phyloP scores from a whole-genome alignment of 2,113 vertebrate genomes.

The Felis chaus region DNA sequence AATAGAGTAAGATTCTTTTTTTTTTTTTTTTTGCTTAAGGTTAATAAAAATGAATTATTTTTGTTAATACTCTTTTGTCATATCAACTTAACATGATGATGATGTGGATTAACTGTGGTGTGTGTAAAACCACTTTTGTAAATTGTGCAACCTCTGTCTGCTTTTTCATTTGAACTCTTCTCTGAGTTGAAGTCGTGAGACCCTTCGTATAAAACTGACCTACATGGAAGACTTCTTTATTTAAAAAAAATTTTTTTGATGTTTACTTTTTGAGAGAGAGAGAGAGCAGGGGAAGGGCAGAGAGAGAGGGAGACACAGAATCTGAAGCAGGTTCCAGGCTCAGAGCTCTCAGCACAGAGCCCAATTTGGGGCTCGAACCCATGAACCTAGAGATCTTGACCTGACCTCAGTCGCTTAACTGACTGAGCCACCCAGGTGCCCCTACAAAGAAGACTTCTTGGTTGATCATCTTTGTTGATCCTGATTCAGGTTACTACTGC shows the following conservation, averaged over 20 bases:
- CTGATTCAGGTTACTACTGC: not conserved
- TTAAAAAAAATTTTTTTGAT: too few relatives aligned
- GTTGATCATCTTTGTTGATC: not conserved
- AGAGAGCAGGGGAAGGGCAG: too few relatives aligned
- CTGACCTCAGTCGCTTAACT: too few relatives aligned
- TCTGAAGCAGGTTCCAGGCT: too few relatives aligned
- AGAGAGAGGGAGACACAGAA: too few relatives aligned
- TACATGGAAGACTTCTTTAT: not conserved
- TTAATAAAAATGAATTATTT: not conserved
- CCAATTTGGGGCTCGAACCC: too few relatives aligned
- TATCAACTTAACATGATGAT: not conserved
- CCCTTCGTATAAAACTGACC: not conserved
- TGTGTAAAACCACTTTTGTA: not conserved
- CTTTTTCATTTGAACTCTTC: not conserved
- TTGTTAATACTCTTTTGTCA: not conserved
- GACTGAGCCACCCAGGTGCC: too few relatives aligned
- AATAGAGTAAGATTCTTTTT: not conserved
- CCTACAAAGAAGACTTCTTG: not conserved
- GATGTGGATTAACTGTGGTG: not conserved
- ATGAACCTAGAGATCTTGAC: too few relatives aligned
- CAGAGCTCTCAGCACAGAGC: too few relatives aligned
- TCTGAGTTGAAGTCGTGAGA: not conserved
- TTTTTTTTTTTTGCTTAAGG: not conserved
- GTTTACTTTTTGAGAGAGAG: too few relatives aligned
- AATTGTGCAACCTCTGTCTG: not conserved